Conservation (phyloP, 2,113 vertebrate species). For the Scartelaos histophorus region DNA sequence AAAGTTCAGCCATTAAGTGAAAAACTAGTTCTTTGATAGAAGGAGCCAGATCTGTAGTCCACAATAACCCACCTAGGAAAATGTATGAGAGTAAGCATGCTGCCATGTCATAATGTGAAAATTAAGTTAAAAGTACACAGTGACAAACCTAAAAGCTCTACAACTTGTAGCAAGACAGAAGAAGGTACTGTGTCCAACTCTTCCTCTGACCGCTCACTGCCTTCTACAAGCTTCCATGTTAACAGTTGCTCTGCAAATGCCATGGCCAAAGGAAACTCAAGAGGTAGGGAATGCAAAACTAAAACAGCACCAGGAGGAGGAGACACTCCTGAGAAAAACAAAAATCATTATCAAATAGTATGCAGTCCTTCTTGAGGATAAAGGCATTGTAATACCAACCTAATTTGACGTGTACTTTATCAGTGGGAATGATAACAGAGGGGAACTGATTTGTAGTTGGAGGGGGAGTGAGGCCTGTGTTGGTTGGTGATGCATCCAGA, state of each 20-base stretch:
- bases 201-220: slow-evolving; percentile 84
- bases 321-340: slow-evolving; percentile 84
- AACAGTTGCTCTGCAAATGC: slow-evolving; percentile 95
- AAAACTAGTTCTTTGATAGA: slow-evolving; percentile 93
- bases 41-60: slow-evolving; percentile 92
- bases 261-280: slow-evolving; percentile 94
- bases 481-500: slow-evolving; percentile 92
- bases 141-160: slow-evolving; percentile 89
- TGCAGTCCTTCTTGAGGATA: not conserved
- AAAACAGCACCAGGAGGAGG: slow-evolving; percentile 92
- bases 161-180: slow-evolving; percentile 90
- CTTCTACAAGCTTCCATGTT: slow-evolving; percentile 87
- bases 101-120: not conserved
- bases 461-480: slow-evolving; percentile 93
- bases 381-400: slow-evolving; percentile 71
- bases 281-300: slow-evolving; percentile 91
- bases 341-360: no score
- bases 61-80: slow-evolving; percentile 88
- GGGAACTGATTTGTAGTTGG: slow-evolving; percentile 97
- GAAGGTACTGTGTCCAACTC: slow-evolving; percentile 89
- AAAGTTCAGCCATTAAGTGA: slow-evolving; percentile 90
- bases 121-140: not conserved
- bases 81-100: not conserved
- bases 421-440: slow-evolving; percentile 90
- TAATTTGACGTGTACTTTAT: slow-evolving; percentile 94